phyloP scores from a whole-genome alignment of 2,888 invertebrate species.

The Hedya salicella region DNA sequence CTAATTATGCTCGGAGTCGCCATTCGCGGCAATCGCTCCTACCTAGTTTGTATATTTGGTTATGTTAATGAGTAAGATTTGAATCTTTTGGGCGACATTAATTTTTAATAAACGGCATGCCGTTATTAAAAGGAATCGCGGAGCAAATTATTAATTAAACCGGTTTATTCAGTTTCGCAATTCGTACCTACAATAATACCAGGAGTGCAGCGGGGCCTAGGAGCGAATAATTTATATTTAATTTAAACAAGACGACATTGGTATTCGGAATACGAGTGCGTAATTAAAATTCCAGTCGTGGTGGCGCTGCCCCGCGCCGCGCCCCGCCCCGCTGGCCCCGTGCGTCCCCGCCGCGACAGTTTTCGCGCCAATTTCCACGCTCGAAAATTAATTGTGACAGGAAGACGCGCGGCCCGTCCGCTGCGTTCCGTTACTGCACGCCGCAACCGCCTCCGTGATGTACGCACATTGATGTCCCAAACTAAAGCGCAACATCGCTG shows the following conservation, averaged over 20 bases:
- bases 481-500: neutral
- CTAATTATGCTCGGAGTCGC: slow-evolving; percentile 77
- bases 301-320: slow-evolving; percentile 65
- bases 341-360: slow-evolving; percentile 74
- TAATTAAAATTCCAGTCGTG: slow-evolving; percentile 85
- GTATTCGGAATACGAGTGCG: slow-evolving; percentile 85
- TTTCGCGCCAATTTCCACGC: slow-evolving; percentile 85
- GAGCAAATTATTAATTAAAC: slow-evolving; percentile 68
- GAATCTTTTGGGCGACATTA: slow-evolving; percentile 26
- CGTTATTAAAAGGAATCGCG: slow-evolving; percentile 30
- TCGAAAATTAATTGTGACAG: slow-evolving; percentile 86
- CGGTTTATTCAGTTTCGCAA: slow-evolving; percentile 75
- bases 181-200: slow-evolving; percentile 68
- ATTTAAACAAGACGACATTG: slow-evolving; percentile 85
- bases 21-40: slow-evolving; percentile 46
- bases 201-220: slow-evolving; percentile 78
- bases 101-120: slow-evolving; percentile 21
- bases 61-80: slow-evolving; percentile 23
- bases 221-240: slow-evolving; percentile 85
- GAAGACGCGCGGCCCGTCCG: slow-evolving; percentile 83
- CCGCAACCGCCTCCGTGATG: slow-evolving; percentile 64
- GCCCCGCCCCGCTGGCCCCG: slow-evolving; percentile 55
- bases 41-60: slow-evolving; percentile 24
- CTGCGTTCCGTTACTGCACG: slow-evolving; percentile 76
- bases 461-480: slow-evolving; percentile 51